phyloP scores from a whole-genome alignment of 2,113 vertebrate genomes.

The Equus przewalskii region DNA sequence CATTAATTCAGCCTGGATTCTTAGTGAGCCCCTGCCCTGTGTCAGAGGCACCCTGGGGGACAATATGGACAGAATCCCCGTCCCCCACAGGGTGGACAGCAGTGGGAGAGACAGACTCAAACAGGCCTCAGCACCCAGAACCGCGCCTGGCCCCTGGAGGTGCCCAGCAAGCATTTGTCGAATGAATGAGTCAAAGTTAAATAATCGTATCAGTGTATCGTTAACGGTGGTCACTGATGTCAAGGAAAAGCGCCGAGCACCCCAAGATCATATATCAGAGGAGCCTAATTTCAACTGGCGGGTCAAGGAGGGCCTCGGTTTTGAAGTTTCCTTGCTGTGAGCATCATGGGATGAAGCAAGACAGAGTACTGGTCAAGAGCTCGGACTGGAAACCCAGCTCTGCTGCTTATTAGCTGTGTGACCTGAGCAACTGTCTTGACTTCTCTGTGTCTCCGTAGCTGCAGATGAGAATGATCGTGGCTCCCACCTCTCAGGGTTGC shows the following conservation, averaged over 20 bases:
- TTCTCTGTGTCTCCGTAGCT: not conserved
- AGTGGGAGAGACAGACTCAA: not conserved
- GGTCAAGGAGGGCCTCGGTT: not conserved
- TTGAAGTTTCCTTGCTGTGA: not conserved
- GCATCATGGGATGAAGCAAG: not conserved
- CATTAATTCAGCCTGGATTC: too few relatives aligned
- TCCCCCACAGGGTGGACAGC: too few relatives aligned
- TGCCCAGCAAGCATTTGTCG: not conserved
- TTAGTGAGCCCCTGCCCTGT: not conserved
- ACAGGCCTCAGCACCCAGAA: not conserved
- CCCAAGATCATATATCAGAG: not conserved
- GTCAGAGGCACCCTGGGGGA: not conserved
- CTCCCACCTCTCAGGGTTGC: not conserved
- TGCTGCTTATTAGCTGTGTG: not conserved
- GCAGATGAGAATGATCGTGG: not conserved
- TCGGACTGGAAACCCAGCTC: not conserved
- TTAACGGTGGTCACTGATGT: not conserved
- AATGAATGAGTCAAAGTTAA: not conserved
- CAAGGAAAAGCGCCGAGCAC: not conserved
- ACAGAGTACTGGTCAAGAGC: not conserved
- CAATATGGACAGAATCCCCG: accelerated
- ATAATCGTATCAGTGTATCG: not conserved
- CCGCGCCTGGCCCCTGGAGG: not conserved
- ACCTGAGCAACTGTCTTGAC: not conserved
- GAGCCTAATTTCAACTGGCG: not conserved